Base-by-base conservation (phyloP, 2,888 invertebrate genomes). In the Pelosia muscerda region DNA sequence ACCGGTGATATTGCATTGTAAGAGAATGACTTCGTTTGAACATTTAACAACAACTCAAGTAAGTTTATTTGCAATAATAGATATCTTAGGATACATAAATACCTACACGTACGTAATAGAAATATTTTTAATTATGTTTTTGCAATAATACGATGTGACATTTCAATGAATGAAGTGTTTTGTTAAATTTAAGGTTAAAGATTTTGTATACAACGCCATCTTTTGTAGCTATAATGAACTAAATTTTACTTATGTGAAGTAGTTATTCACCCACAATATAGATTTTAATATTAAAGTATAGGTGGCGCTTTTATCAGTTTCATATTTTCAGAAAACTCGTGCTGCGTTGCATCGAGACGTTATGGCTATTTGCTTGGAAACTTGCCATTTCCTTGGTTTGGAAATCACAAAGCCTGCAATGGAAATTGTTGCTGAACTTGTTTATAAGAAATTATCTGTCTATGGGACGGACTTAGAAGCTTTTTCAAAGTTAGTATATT, bases 381-480 rank as follows among this genome's bases (percentile, higher is more conserved):
- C 95, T 25, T 95, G 92, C 70, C 89, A 91, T 74, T 88, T 93
- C 64, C 85, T 95, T 9, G 93, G 95, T 1, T 81, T 95, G 78
- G 95, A 95, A 75, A 93, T 95, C 69, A 94, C 95, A 38, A 91
- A 92, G 76, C 89, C 95, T 64, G 95, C 96, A 0, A 90, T 95
- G 76, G 96, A 96, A 74, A 86, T 96, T 15, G 94, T 97, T 62
- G 91, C 96, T 1, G 96, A 97, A 85, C 84, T 96, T 6, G 89
- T 95, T 22, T 96, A 95, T 88, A 95, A 95, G 84, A 96, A 96
- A 85, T 80, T 96, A 59, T 84, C 89, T 28, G 80, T 94, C 0
- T 96, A 96, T 83, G 95, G 95, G 5, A 76, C 88, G 19, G 97
- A 97, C 88, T 90, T 97, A 72, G 97, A 97, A 88, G 95, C 95